Conservation (phyloP, 2,888 invertebrate genomes). For the Chrysotoxum bicinctum region DNA sequence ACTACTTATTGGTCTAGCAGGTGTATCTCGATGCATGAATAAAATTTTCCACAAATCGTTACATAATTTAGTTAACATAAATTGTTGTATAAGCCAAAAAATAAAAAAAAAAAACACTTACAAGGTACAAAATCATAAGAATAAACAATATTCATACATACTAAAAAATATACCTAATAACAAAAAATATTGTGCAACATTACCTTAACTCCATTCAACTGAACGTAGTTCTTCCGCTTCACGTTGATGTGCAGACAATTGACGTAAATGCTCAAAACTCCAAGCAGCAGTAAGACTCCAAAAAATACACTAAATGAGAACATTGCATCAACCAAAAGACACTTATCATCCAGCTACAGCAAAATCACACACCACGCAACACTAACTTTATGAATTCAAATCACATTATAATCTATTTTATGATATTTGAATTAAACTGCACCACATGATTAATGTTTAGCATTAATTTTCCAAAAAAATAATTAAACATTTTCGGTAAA, state of each 20-base stretch:
- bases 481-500: conserved; percentile 33
- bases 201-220: conserved; percentile 80
- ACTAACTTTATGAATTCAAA: conserved; percentile 30
- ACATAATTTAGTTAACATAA: conserved; percentile 21
- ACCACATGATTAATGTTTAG: conserved; percentile 16
- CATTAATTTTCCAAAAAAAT: conserved; percentile 22
- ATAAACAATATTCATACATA: neutral
- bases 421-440: conserved; percentile 48
- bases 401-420: conserved; percentile 58
- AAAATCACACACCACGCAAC: conserved; percentile 27
- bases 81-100: conserved; percentile 25
- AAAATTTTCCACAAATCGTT: conserved; percentile 14
- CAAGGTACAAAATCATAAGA: conserved; percentile 6
- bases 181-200: conserved; percentile 42
- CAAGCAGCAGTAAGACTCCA: conserved; percentile 63
- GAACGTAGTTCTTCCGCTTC: conserved; percentile 78
- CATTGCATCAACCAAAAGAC: conserved; percentile 53
- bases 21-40: conserved; percentile 27
- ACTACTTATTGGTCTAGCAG: conserved; percentile 2
- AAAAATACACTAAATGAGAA: conserved; percentile 69
- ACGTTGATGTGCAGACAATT: conserved; percentile 77
- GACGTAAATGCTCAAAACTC: conserved; percentile 60
- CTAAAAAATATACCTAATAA: neutral
- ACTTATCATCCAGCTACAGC: conserved; percentile 28
- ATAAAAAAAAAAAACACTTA: conserved; percentile 24